A percentile compares a stretch with the other conserved stretches of the same genome.
Conservation (phyloP, 2,113 vertebrate genomes). For the Chauna torquata region DNA sequence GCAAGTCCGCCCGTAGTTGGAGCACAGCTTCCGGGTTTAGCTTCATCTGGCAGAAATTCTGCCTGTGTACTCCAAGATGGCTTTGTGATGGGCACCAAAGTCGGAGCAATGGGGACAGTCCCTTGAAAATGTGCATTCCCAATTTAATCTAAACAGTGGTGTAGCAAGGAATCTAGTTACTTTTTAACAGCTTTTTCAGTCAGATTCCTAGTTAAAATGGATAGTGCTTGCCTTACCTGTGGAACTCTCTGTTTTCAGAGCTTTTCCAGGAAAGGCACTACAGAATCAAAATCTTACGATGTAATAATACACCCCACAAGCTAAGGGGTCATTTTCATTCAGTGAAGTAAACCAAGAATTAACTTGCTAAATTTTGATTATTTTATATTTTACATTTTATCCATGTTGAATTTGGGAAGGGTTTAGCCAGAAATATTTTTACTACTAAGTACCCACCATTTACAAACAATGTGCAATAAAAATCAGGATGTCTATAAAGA, state of each 20-base stretch:
- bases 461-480: neutral
- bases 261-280: neutral
- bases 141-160: neutral
- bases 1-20: accelerated
- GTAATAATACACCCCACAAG: neutral
- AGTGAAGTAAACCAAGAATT: neutral
- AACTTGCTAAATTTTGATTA: neutral
- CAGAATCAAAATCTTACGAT: neutral
- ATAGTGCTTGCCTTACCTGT: neutral
- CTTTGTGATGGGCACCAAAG: neutral
- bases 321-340: neutral
- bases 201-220: neutral
- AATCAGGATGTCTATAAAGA: neutral
- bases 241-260: neutral
- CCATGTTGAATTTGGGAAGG: neutral
- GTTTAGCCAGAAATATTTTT: neutral
- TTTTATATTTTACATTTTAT: neutral
- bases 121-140: neutral
- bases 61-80: accelerated
- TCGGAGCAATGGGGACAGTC: neutral
- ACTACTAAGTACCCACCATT: neutral
- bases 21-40: neutral
- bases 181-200: neutral
- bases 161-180: neutral
- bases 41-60: neutral